Percentiles rank a stretch among this genome's conserved stretches.
Conservation (phyloP, 2,113 vertebrate genomes). For the Chrysochloris asiatica region DNA sequence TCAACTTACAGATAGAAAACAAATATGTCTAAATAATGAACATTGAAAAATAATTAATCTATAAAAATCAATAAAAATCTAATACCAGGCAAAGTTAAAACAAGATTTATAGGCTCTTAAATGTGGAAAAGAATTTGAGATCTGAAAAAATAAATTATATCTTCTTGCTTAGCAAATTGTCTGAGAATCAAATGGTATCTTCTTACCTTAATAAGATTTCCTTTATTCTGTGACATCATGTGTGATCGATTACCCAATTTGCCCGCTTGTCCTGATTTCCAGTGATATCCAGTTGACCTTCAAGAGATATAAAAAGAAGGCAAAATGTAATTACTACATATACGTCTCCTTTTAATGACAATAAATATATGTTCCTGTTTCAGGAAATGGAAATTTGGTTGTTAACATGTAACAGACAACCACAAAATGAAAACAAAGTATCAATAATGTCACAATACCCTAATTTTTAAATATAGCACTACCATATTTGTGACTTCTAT, state of each 20-base stretch:
- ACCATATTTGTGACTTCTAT: neutral
- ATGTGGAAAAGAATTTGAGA: neutral
- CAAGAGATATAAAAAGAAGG: conserved; percentile 76
- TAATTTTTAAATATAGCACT: conserved; percentile 47
- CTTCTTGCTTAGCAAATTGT: conserved; percentile 19
- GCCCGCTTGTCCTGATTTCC: conserved; percentile 88
- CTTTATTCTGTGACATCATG: conserved; percentile 80
- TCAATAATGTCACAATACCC: neutral
- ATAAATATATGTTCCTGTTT: conserved; percentile 55
- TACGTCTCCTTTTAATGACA: conserved; percentile 47
- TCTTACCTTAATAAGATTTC: conserved; percentile 88
- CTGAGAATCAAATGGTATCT: conserved; percentile 5
- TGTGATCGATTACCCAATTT: conserved; percentile 72
- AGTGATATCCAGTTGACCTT: conserved; percentile 85
- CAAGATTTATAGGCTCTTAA: neutral
- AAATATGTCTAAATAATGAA: conserved; percentile 25
- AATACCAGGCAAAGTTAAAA: conserved; percentile 15
- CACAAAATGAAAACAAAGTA: conserved; percentile 57
- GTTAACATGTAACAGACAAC: conserved; percentile 30
- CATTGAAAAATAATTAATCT: neutral
- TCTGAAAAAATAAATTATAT: neutral
- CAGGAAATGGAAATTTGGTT: conserved; percentile 51
- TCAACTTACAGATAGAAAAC: conserved; percentile 18
- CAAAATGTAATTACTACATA: conserved; percentile 35
- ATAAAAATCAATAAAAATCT: neutral